Evolutionary conservation across 2,888 invertebrate species (phyloP).

Genomic region (Noctua comes): DNA sequence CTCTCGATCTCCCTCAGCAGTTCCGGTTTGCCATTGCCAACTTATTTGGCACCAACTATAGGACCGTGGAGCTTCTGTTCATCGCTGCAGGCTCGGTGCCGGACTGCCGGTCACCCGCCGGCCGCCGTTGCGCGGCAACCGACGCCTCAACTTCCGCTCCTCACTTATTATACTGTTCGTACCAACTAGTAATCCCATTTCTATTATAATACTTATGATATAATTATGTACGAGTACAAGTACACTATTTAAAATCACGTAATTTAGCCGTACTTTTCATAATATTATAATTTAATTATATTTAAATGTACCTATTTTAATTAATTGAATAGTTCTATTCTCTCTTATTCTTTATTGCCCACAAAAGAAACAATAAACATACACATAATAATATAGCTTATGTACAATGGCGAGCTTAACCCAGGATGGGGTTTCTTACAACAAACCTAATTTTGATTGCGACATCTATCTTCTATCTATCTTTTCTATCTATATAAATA

Average conservation of each 20-base stretch:
- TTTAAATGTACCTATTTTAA: too few relatives aligned
- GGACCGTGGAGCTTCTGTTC: constrained; percentile 17
- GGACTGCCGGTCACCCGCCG: background rate
- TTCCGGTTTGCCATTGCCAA: too few relatives aligned
- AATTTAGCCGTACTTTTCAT: constrained; percentile 1
- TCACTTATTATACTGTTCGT: constrained; percentile 21
- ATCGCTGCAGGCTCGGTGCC: background rate
- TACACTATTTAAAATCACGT: constrained; percentile 8
- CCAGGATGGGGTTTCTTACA: too few relatives aligned
- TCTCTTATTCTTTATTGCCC: too few relatives aligned
- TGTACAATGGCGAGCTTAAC: too few relatives aligned
- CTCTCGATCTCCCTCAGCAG: too few relatives aligned
- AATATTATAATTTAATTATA: background rate
- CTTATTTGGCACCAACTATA: background rate
- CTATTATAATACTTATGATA: constrained; percentile 15
- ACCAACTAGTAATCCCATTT: constrained; percentile 13
- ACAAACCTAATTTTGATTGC: too few relatives aligned
- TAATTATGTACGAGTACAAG: background rate
- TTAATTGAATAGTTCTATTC: too few relatives aligned
- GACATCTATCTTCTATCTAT: too few relatives aligned
- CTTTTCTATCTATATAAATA: too few relatives aligned
- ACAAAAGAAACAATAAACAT: too few relatives aligned
- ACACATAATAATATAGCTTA: too few relatives aligned
- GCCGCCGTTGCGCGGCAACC: constrained; percentile 71
- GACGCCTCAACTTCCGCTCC: constrained; percentile 74